Evolutionary conservation across 2,113 vertebrate species (phyloP).

Genomic region (Mystacornis crossleyi): DNA sequence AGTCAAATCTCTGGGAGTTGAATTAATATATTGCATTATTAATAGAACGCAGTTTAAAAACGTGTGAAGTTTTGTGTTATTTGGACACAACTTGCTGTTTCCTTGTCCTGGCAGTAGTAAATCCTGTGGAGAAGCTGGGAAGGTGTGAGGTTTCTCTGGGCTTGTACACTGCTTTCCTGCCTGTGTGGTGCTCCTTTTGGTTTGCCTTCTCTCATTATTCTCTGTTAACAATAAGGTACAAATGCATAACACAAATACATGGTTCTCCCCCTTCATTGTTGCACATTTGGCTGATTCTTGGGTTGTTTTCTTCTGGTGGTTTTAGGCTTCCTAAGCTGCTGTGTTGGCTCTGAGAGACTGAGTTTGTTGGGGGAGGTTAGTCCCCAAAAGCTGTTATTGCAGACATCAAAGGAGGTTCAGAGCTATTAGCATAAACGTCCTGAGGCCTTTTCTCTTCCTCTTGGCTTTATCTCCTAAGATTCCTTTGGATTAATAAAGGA

Average conservation of each 20-base stretch:
- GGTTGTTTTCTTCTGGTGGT: background rate
- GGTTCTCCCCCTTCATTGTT: background rate
- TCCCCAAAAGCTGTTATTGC: background rate
- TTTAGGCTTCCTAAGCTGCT: background rate
- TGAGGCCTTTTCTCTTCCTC: background rate
- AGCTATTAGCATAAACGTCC: background rate
- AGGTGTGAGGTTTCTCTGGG: background rate
- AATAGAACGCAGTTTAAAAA: background rate
- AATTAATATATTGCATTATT: background rate
- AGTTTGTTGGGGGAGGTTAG: background rate
- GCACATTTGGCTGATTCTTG: background rate
- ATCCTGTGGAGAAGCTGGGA: background rate
- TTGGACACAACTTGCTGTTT: background rate
- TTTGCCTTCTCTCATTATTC: background rate
- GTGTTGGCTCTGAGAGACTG: background rate
- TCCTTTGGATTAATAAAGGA: constrained; percentile 18
- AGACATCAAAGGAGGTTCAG: constrained; percentile 10
- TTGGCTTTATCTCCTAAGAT: constrained; percentile 32
- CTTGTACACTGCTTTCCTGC: background rate
- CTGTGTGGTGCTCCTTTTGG: background rate
- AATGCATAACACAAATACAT: rapidly evolving
- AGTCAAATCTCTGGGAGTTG: background rate
- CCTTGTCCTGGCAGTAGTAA: background rate
- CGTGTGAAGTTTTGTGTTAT: rapidly evolving
- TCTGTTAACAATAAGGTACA: background rate